Base-by-base conservation (phyloP, 2,888 invertebrate genomes). In the Watsonalla binaria region DNA sequence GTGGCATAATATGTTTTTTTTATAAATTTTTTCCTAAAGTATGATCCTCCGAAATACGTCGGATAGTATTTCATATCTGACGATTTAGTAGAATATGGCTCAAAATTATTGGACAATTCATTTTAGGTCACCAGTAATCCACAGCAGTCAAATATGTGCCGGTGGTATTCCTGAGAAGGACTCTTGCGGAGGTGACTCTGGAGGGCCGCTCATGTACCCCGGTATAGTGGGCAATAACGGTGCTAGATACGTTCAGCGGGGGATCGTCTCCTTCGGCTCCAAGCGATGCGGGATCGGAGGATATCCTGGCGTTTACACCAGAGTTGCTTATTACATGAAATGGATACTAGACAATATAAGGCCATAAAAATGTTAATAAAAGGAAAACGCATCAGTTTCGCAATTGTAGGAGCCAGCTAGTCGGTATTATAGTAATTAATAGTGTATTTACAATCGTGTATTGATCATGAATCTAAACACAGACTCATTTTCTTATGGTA, bases 161-260 rank as follows among this genome's bases (percentile, higher is more conserved):
- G 51, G 51, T 45, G 53, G 51, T 6, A 34, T 45, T 11, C n/a
- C 15, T 14, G 86, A 87, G 9, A 89, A 89, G 57, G 94, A 94
- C 70, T 93, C 94, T 0, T 95, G 95, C 63, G 80, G 84, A 0
- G 94, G 94, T 0, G 95, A 95, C 67, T 94, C 94, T 11, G 95
- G 95, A 0, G 95, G 95, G 0, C 95, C 95, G 0, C 84, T 95
- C 6, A 78, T 90, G 74, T 83, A 80, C 51, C 81, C 86, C 0
- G 82, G 84, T 0, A 61, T 61, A 5, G 60, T 78, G 33, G 75
- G 76, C 0, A 64, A 76, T 0, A 68, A 68, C 0, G 89, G 90
- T 0, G 58, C 80, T 5, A 84, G 92, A 49, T 92, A 90, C 62
- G 83, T 94, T 11, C 94, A 94, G 63, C 86, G 93, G 49, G 93